Base-by-base conservation (phyloP, 2,888 invertebrate genomes). In the Cenopis cana region DNA sequence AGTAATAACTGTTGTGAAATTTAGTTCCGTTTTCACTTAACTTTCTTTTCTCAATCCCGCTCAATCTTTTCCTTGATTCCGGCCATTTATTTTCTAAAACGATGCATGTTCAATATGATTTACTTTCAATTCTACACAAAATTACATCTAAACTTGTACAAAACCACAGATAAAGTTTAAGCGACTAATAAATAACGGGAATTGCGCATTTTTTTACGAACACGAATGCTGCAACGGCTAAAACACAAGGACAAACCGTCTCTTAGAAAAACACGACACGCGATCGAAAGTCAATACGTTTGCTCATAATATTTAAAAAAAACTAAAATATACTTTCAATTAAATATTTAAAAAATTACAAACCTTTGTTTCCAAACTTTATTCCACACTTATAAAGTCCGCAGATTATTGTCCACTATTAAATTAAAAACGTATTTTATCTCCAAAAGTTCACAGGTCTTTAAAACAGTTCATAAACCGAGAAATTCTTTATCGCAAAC, bases 401-500 rank as follows among this genome's bases (percentile, higher is more conserved):
- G 14, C 20, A 36, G 46, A 68, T 14, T 64, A 57, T 14, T 41
- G 18, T 52, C 38, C 69, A 70, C 65, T 54, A 36, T 38, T 36
- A 33, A 54, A 55, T 52, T 46, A 20, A 24, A 59, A 57, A 52
- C 6, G 20, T 65, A 41, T 24, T 41, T 38, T 11, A 54, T 36
- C 18, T 29, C 29, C 18, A 20, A 59, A 64, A 60, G 65, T 70
- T 70, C 70, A 70, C 70, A 54, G 46, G 18, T 54, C 49, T n/a
- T 56, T 46, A 36, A 12, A 76, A 75, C 69, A 73, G 73, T 72
- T 70, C 73, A 74, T 74, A 76, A 78, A 79, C 80, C 81, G 81
- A 79, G 77, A 79, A 81, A 80, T 79, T 76, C 74, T 76, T 79
- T 82, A 83, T 79, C 80, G 78, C 73, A 71, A 77, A 76, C 79